Percentiles rank a stretch among this genome's conserved stretches.
These are phyloP conservation scores for Peromyscus leucopus DNA, from an alignment of 2,113 vertebrate genomes.

Conservation along the genomic window DNA sequence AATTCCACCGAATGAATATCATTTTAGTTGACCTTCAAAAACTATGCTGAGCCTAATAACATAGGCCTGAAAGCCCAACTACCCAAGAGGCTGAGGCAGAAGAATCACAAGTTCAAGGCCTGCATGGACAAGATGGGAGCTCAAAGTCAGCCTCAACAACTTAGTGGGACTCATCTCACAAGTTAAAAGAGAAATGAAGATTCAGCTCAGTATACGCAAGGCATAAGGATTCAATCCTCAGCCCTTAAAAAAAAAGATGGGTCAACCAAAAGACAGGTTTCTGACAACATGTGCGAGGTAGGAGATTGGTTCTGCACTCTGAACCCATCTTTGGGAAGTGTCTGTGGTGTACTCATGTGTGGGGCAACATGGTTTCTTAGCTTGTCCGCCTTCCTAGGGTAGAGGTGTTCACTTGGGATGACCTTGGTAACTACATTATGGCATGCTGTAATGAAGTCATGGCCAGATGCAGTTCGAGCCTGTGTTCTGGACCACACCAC, in stretches of 20 bases:
- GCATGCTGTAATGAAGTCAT: not conserved
- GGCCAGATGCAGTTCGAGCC: not conserved
- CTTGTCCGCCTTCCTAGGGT: not conserved
- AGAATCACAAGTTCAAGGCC: not conserved
- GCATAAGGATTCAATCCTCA: not conserved
- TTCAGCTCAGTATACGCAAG: not conserved
- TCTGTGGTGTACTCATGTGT: not conserved
- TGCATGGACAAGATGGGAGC: not conserved
- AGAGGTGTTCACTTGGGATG: not conserved
- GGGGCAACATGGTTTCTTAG: not conserved
- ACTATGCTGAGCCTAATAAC: not conserved
- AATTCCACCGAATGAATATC: not conserved
- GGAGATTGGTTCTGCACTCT: not conserved
- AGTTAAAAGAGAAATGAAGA: not conserved
- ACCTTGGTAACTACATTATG: not conserved
- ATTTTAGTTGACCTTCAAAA: not conserved
- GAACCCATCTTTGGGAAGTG: not conserved
- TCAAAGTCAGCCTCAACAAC: not conserved
- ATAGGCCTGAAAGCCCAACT: not conserved
- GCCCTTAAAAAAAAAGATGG: not conserved
- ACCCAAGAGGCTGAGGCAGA: too few species aligned
- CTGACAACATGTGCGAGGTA: not conserved
- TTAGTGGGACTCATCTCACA: not conserved
- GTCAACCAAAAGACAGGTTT: not conserved
- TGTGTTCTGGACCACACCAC: not conserved